Percentiles rank a stretch among this genome's conserved stretches.
Conservation (phyloP, 2,113 vertebrate species). For the Xyliphius kryptos region DNA sequence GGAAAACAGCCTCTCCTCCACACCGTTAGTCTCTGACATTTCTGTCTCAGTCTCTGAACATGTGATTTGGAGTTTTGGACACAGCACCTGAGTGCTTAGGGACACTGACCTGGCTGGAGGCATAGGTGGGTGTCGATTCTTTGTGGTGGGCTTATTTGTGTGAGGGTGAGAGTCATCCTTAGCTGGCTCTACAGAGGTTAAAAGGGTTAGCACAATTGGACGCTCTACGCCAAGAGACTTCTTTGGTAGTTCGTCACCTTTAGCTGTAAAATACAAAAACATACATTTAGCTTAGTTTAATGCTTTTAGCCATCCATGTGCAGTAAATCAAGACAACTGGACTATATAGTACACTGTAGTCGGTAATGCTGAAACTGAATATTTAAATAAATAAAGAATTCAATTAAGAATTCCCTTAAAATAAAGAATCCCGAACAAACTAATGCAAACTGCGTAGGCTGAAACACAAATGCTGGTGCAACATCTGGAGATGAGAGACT, state of each 20-base stretch:
- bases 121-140: slow-evolving; percentile 17
- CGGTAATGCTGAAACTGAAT: too few species aligned
- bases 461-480: too few species aligned
- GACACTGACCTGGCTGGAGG: slow-evolving; percentile 45
- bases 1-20: background rate
- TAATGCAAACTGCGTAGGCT: too few species aligned
- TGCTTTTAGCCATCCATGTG: too few species aligned
- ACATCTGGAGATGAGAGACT: too few species aligned
- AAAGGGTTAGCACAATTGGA: slow-evolving; percentile 60
- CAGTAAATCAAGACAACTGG: too few species aligned
- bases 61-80: background rate
- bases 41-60: slow-evolving; percentile 6
- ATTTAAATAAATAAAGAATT: too few species aligned
- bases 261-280: slow-evolving; percentile 55
- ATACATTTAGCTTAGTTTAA: too few species aligned
- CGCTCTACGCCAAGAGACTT: slow-evolving; percentile 72
- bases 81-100: slow-evolving; percentile 27
- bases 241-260: slow-evolving; percentile 76
- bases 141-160: slow-evolving; percentile 8
- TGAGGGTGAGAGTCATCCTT: slow-evolving; percentile 19
- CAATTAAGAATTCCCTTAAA: too few species aligned
- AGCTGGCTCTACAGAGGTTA: slow-evolving; percentile 37
- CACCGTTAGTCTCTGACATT: too few species aligned
- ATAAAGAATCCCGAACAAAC: too few species aligned
- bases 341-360: too few species aligned